Conservation (phyloP, 2,888 invertebrate species). For the Nomada flava region DNA sequence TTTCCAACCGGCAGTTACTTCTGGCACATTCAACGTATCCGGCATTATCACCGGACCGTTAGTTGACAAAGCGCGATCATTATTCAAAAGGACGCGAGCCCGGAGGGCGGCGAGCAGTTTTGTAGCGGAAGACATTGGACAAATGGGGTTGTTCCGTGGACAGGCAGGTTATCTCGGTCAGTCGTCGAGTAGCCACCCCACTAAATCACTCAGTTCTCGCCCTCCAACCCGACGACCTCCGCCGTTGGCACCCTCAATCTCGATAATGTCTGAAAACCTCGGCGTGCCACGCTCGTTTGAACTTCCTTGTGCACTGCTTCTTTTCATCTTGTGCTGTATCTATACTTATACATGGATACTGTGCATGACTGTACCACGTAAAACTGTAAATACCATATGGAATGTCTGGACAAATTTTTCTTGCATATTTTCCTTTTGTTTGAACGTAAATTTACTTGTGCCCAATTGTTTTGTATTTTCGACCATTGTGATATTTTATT, state of each 20-base stretch:
- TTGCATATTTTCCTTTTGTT: too few relatives aligned
- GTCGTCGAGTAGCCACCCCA: constrained; percentile 82
- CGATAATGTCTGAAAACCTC: constrained; percentile 76
- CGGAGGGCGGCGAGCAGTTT: constrained; percentile 77
- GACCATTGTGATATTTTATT: too few relatives aligned
- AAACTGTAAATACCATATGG: too few relatives aligned
- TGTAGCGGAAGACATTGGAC: constrained; percentile 83
- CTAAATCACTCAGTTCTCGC: constrained; percentile 82
- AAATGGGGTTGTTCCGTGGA: constrained; percentile 83
- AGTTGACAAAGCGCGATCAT: constrained; percentile 77
- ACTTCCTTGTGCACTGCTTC: constrained; percentile 58
- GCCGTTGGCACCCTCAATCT: constrained; percentile 74
- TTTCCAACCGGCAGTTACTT: constrained; percentile 47
- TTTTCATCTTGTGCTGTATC: constrained; percentile 9
- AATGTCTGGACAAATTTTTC: too few relatives aligned
- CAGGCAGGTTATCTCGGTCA: constrained; percentile 83
- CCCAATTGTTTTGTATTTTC: too few relatives aligned
- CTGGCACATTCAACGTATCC: constrained; percentile 59
- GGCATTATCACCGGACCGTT: constrained; percentile 69
- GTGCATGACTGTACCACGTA: too few relatives aligned
- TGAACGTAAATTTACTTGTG: too few relatives aligned
- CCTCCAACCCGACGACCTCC: constrained; percentile 72
- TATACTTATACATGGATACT: neutral
- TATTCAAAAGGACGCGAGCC: constrained; percentile 78
- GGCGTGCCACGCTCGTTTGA: constrained; percentile 58